Conservation (phyloP, 2,888 invertebrate genomes). For the Agrochola circellaris region DNA sequence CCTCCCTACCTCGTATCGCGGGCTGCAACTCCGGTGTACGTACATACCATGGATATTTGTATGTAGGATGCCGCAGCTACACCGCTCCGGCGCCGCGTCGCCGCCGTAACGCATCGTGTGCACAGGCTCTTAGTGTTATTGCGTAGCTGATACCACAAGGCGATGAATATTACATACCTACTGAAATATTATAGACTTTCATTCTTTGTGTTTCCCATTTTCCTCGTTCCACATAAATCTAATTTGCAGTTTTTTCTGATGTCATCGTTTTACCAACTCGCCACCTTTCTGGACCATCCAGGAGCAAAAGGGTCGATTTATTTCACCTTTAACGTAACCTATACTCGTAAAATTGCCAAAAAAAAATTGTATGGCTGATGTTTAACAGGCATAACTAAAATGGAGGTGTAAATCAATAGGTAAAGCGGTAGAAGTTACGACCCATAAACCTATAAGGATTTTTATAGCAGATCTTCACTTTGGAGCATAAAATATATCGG, state of each 20-base stretch:
- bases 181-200: slow-evolving; percentile 9
- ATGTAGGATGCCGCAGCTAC: too few species aligned
- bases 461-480: slow-evolving; percentile 47
- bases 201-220: slow-evolving; percentile 15
- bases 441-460: slow-evolving; percentile 47
- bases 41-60: too few species aligned
- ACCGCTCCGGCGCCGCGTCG: too few species aligned
- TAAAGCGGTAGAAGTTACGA: slow-evolving; percentile 51
- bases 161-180: slow-evolving; percentile 5
- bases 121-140: background rate
- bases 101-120: too few species aligned
- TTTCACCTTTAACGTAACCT: slow-evolving; percentile 35
- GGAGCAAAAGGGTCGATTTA: slow-evolving; percentile 33
- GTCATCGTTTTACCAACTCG: slow-evolving; percentile 14
- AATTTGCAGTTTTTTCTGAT: slow-evolving; percentile 21
- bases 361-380: slow-evolving; percentile 21
- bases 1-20: too few species aligned
- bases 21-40: too few species aligned
- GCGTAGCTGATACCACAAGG: background rate
- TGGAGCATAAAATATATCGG: slow-evolving; percentile 24
- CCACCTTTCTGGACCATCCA: slow-evolving; percentile 8
- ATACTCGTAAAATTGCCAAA: slow-evolving; percentile 45
- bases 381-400: slow-evolving; percentile 47
- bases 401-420: slow-evolving; percentile 60
- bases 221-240: slow-evolving; percentile 8